phyloP scores from a whole-genome alignment of 2,797 vertebrate genomes.

The Margarornis squamiger region DNA sequence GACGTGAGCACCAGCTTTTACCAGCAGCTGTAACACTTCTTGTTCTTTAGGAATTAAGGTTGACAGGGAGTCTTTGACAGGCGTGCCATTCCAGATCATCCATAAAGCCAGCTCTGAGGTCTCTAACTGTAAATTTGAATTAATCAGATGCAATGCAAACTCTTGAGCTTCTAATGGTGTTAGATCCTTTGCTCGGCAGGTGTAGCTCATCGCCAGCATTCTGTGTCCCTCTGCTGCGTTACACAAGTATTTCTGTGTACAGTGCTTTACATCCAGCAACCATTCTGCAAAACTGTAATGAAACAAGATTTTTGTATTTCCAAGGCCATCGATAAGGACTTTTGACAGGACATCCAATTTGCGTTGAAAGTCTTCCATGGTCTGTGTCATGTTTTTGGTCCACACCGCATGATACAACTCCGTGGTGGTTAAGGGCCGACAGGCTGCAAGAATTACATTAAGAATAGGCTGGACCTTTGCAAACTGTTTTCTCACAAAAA shows the following conservation, averaged over 20 bases:
- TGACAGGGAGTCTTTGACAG: slow-evolving; percentile 92
- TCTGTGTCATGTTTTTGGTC: slow-evolving; percentile 94
- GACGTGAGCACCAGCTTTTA: slow-evolving; percentile 95
- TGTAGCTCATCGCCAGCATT: slow-evolving; percentile 98
- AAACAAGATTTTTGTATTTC: slow-evolving; percentile 93
- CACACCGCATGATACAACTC: slow-evolving; percentile 95
- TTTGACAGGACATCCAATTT: slow-evolving; percentile 97
- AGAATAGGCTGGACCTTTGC: slow-evolving; percentile 96
- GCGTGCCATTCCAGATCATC: slow-evolving; percentile 99
- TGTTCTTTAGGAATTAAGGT: slow-evolving; percentile 94
- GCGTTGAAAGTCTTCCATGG: slow-evolving; percentile 96
- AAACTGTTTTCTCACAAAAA: slow-evolving; percentile 98
- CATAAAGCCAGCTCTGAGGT: slow-evolving; percentile 93
- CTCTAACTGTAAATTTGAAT: slow-evolving; percentile 92
- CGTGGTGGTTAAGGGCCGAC: slow-evolving; percentile 88
- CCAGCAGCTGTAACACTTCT: slow-evolving; percentile 94
- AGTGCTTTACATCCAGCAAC: slow-evolving; percentile 98
- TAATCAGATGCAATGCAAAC: slow-evolving; percentile 94
- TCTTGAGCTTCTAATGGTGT: slow-evolving; percentile 92
- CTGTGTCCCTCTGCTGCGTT: slow-evolving; percentile 95
- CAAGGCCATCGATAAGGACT: slow-evolving; percentile 89
- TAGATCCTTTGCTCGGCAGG: slow-evolving; percentile 91
- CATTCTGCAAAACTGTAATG: slow-evolving; percentile 99
- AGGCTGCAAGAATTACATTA: slow-evolving; percentile 95
- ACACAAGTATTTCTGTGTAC: slow-evolving; percentile 97